Percentiles rank a stretch among this genome's conserved stretches.
Evolutionary conservation across 2,113 vertebrate species (phyloP).

Genomic region (Ophiodon elongatus): DNA sequence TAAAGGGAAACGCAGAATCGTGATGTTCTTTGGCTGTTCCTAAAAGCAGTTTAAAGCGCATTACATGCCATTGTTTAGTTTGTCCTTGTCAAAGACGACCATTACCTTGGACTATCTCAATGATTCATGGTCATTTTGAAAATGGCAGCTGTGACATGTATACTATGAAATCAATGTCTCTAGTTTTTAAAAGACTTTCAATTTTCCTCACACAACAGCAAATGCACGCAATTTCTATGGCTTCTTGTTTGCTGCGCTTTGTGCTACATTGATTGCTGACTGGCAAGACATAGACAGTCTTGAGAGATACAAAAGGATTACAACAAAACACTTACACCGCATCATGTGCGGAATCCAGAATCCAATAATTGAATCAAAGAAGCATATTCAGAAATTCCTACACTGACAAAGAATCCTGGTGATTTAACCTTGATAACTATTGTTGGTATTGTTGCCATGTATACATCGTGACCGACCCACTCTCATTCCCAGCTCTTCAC

Average conservation of each 20-base stretch:
- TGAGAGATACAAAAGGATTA: too few relatives aligned
- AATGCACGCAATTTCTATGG: neutral
- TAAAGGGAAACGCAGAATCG: neutral
- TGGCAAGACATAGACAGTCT: too few relatives aligned
- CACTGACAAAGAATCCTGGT: neutral
- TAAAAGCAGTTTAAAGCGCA: slow-evolving; percentile 24
- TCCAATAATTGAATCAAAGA: too few relatives aligned
- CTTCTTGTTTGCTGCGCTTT: neutral
- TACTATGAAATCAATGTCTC: too few relatives aligned
- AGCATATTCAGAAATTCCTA: too few relatives aligned
- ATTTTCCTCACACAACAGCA: neutral
- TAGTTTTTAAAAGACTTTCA: neutral
- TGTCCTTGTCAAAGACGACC: neutral
- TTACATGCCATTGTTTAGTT: slow-evolving; percentile 1
- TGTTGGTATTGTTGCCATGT: neutral
- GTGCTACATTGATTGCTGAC: neutral
- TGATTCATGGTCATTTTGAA: neutral
- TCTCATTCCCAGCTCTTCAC: too few relatives aligned
- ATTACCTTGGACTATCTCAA: neutral
- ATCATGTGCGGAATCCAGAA: too few relatives aligned
- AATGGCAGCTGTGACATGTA: neutral
- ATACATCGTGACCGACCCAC: too few relatives aligned
- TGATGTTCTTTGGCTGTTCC: neutral
- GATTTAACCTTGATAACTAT: neutral
- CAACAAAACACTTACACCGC: too few relatives aligned